These are phyloP conservation scores for Xestobium rufovillosum DNA, from an alignment of 2,888 invertebrate genomes.

Conservation along the genomic window DNA sequence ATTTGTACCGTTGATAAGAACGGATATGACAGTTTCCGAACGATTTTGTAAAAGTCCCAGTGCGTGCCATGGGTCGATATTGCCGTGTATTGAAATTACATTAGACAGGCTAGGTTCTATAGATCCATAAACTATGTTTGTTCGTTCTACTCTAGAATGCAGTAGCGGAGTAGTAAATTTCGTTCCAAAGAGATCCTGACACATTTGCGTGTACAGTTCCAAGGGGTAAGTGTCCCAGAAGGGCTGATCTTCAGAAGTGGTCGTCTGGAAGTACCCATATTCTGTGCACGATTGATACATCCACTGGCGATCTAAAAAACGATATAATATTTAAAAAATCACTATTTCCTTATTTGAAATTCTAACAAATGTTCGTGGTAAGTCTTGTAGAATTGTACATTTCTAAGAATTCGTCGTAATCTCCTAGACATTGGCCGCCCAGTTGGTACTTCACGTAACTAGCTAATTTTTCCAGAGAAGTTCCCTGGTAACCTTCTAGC, in stretches of 20 bases:
- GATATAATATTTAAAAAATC: neutral
- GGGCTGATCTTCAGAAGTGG: constrained; percentile 52
- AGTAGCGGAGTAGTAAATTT: constrained; percentile 59
- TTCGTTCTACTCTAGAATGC: constrained; percentile 55
- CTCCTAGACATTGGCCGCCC: constrained; percentile 55
- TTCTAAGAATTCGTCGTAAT: constrained; percentile 47
- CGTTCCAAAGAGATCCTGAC: constrained; percentile 74
- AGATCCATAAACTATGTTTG: constrained; percentile 76
- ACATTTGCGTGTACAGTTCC: constrained; percentile 73
- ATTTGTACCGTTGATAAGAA: neutral
- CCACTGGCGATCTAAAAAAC: constrained; percentile 71
- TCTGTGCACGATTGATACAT: constrained; percentile 93
- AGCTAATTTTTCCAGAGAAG: constrained; percentile 63
- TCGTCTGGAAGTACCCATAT: constrained; percentile 92
- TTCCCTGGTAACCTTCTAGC: constrained; percentile 35
- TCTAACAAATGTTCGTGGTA: neutral
- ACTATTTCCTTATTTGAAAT: too few species aligned
- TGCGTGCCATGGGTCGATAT: constrained; percentile 84
- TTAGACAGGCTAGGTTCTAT: constrained; percentile 60
- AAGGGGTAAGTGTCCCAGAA: constrained; percentile 73
- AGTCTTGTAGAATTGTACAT: neutral
- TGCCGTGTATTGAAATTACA: constrained; percentile 81
- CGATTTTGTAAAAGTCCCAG: constrained; percentile 52
- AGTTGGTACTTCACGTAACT: constrained; percentile 55
- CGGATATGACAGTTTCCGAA: neutral